Conservation (phyloP, 2,797 vertebrate species). For the Oreochromis mossambicus region DNA sequence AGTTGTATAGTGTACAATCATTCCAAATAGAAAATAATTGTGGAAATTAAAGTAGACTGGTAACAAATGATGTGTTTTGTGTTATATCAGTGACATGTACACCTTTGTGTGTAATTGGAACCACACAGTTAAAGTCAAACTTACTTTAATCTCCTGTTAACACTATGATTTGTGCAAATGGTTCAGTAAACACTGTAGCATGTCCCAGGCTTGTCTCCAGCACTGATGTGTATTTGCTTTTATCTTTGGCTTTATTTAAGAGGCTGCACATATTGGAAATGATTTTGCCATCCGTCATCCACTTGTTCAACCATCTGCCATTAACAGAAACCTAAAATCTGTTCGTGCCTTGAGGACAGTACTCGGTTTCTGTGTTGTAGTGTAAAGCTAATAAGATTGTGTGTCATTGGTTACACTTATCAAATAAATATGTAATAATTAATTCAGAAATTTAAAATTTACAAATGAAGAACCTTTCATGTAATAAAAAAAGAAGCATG, state of each 20-base stretch:
- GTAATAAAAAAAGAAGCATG: background rate
- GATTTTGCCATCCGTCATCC: background rate
- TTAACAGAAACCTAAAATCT: background rate
- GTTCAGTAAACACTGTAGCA: background rate
- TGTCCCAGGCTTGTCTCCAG: background rate
- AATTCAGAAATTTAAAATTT: background rate
- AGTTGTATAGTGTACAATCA: background rate
- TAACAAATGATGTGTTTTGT: background rate
- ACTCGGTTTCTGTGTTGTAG: background rate
- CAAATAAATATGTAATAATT: background rate
- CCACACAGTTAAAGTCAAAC: background rate
- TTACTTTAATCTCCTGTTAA: background rate
- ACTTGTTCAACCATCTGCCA: background rate
- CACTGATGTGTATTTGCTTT: background rate
- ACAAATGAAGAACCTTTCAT: background rate
- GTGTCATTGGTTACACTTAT: background rate
- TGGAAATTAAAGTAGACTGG: background rate
- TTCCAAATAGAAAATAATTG: background rate
- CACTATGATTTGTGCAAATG: background rate
- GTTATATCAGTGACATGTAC: background rate
- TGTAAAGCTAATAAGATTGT: background rate
- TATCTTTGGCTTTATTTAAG: background rate
- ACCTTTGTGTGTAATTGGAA: background rate
- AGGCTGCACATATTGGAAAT: background rate
- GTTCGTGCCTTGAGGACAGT: background rate